Conservation (phyloP, 2,888 invertebrate species). For the Pocota personata region DNA sequence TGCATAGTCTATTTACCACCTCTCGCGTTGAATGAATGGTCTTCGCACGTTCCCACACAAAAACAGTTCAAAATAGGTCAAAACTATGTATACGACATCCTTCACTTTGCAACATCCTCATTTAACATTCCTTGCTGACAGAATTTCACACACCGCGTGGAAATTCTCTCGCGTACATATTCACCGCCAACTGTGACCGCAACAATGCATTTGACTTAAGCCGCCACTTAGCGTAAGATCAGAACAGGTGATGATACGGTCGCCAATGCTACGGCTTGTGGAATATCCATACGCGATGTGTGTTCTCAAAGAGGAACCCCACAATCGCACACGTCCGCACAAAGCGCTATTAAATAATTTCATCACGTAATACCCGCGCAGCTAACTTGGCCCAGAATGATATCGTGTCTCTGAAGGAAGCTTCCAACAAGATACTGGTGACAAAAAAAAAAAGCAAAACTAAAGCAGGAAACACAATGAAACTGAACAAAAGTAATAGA, state of each 20-base stretch:
- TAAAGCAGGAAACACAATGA: conserved; percentile 41
- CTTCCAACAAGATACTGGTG: background rate
- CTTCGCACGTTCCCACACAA: background rate
- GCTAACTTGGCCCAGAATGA: conserved; percentile 52
- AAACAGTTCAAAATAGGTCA: background rate
- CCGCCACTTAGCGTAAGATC: conserved; percentile 51
- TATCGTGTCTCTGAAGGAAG: conserved; percentile 17
- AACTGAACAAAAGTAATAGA: background rate
- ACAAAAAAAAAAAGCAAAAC: background rate
- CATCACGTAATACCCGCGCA: conserved; percentile 45
- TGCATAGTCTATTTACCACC: background rate
- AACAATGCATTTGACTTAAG: conserved; percentile 68
- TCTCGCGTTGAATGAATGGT: background rate
- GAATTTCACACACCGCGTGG: conserved; percentile 23
- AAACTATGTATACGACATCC: background rate
- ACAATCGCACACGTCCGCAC: conserved; percentile 29
- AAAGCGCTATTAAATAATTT: conserved; percentile 49
- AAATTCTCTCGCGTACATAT: conserved; percentile 35
- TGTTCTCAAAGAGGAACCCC: conserved; percentile 32
- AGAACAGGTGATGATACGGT: conserved; percentile 48
- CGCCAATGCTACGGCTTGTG: conserved; percentile 2
- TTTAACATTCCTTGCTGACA: conserved; percentile 3
- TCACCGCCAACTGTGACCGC: conserved; percentile 23
- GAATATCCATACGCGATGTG: conserved; percentile 54
- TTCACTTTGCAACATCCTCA: background rate